Evolutionary conservation across 2,888 invertebrate species (phyloP).

Genomic region (Allolobophora icterica): DNA sequence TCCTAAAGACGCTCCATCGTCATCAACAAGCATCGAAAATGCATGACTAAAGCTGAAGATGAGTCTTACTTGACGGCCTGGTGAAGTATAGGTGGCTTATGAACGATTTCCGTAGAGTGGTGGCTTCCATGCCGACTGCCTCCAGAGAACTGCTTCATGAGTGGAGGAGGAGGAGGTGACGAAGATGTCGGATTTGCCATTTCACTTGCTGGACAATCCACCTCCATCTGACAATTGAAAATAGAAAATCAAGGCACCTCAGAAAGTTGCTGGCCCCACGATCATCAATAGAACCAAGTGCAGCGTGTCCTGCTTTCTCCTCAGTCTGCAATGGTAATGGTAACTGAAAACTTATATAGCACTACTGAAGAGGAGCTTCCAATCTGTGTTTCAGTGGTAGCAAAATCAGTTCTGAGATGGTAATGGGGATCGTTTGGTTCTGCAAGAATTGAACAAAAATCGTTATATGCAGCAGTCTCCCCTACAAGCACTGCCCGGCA

Average conservation of each 20-base stretch:
- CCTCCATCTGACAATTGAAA: conserved; percentile 4
- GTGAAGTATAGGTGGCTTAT: conserved; percentile 5
- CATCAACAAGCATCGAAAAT: neutral
- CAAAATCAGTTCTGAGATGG: neutral
- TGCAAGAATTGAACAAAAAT: too few relatives aligned
- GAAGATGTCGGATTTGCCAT: neutral
- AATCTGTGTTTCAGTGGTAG: neutral
- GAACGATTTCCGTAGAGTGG: neutral
- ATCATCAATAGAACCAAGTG: neutral
- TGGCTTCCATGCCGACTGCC: neutral
- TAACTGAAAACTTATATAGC: too few relatives aligned
- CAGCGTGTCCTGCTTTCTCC: too few relatives aligned
- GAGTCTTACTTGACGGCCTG: conserved; percentile 24
- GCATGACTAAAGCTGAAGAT: neutral
- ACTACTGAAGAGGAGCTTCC: too few relatives aligned
- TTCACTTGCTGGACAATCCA: conserved; percentile 8
- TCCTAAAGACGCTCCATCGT: neutral
- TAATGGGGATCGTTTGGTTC: too few relatives aligned
- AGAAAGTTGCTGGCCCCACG: neutral
- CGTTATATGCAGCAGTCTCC: too few relatives aligned
- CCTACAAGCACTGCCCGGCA: neutral
- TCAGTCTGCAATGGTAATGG: too few relatives aligned
- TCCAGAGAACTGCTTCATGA: conserved; percentile 8
- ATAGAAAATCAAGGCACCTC: neutral
- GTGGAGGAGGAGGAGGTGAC: conserved; percentile 22